Percentiles rank a stretch among this genome's conserved stretches.
phyloP scores from a whole-genome alignment of 1,140 invertebrate species.

The Scaptomyza pallida region DNA sequence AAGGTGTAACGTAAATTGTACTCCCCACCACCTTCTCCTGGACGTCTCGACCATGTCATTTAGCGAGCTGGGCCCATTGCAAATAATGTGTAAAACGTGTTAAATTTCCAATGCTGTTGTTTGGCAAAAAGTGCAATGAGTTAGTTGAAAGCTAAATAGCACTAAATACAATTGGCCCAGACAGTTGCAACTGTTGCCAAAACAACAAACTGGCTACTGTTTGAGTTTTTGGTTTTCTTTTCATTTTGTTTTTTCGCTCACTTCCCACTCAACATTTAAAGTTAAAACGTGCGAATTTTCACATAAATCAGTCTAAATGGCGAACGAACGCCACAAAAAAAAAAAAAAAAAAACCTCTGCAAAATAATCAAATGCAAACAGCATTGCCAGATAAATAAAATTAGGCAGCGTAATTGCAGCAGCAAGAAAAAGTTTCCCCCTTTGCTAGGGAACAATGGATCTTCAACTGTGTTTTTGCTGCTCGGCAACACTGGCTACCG shows the following conservation, averaged over 20 bases:
- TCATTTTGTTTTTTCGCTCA: slow-evolving; percentile 20
- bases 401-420: slow-evolving; percentile 67
- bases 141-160: slow-evolving; percentile 61
- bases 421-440: neutral
- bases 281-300: slow-evolving; percentile 64
- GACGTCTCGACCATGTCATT: neutral
- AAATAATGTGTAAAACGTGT: slow-evolving; percentile 72
- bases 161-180: slow-evolving; percentile 10
- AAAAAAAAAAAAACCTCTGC: too few relatives aligned
- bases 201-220: slow-evolving; percentile 3
- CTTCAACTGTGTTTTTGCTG: neutral
- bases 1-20: slow-evolving; percentile 25
- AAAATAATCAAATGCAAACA: slow-evolving; percentile 42
- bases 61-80: slow-evolving; percentile 45
- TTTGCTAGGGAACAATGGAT: neutral
- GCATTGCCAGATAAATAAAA: slow-evolving; percentile 65
- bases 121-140: slow-evolving; percentile 7
- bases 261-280: slow-evolving; percentile 5
- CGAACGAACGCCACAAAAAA: slow-evolving; percentile 51
- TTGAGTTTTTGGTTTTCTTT: slow-evolving; percentile 28
- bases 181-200: slow-evolving; percentile 26
- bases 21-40: neutral
- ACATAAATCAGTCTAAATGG: slow-evolving; percentile 74
- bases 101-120: slow-evolving; percentile 24
- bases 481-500: neutral